A percentile compares a stretch with the other conserved stretches of the same genome.
Evolutionary conservation across 2,797 vertebrate species (phyloP).

Genomic region (Amniataba percoides): DNA sequence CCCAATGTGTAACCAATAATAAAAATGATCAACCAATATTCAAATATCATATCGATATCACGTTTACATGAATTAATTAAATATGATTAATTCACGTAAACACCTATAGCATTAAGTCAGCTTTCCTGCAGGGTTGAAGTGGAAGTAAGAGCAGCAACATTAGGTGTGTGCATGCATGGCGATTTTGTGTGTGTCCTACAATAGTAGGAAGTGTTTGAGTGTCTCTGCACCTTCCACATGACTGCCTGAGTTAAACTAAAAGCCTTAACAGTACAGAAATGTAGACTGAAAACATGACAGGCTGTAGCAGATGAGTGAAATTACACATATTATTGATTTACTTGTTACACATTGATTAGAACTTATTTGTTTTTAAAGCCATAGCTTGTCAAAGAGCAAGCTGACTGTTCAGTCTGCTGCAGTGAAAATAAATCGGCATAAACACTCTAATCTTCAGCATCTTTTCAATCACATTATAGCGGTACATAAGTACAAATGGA

Average conservation of each 20-base stretch:
- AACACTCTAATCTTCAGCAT: background rate
- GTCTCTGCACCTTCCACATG: slow-evolving; percentile 51
- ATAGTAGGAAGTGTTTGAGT: slow-evolving; percentile 19
- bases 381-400: background rate
- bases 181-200: slow-evolving; percentile 6
- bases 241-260: slow-evolving; percentile 37
- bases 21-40: slow-evolving; percentile 25
- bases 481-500: background rate
- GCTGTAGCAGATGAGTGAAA: background rate
- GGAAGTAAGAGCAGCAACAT: slow-evolving; percentile 11
- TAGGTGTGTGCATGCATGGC: background rate
- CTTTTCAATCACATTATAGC: background rate
- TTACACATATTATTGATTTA: background rate
- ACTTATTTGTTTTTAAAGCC: background rate
- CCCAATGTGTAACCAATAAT: slow-evolving; percentile 8
- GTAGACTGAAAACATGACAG: background rate
- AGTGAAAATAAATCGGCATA: background rate
- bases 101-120: background rate
- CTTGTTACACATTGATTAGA: background rate
- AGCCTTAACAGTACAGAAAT: slow-evolving; percentile 18
- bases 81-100: slow-evolving; percentile 13
- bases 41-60: background rate
- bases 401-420: background rate
- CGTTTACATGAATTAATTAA: too few species aligned
- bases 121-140: background rate